Base-by-base conservation (phyloP, 1,140 invertebrate genomes). In the Condylostylus longicornis region DNA sequence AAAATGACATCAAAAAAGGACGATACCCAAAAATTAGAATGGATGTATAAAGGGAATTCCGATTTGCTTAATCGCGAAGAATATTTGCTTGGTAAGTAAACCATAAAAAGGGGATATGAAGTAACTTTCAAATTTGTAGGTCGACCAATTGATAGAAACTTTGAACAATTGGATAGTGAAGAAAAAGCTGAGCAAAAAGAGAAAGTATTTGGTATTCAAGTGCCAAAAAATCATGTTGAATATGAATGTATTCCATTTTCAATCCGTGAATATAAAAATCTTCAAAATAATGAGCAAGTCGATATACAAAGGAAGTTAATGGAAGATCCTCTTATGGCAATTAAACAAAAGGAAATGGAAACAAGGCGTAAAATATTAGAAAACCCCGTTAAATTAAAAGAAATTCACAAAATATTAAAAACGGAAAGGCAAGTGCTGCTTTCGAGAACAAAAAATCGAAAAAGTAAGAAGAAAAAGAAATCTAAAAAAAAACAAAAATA, bases 361-460 rank as follows among this genome's bases (percentile, higher is more conserved):
- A 77, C 77, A 1, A 65, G 78, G 27, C 72, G 72, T 34, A 76
- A 85, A 46, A 62, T 93, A 17, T 54, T 91, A 7, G 79, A 86
- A 46, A 94, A 93, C 72, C 87, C 88, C n/a, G 70, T 91, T 0
- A 86, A 85, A 60, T 64, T 90, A 43, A 85, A 86, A 48, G 76
- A 82, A 61, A 57, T 91, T 2, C 73, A 85, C 52, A 71, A 82
- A 50, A 64, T 87, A 49, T 71, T 90, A 46, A 65, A 73, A 54
- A 63, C 62, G 37, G 69, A 75, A 47, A n/a, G n/a, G n/a, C 60
- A 72, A 49, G 64, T 69, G 44, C 48, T 40, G 38, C 70, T 61
- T 47, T 56, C 45, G 46, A 62, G 47, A 61, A 69, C 53, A 60
- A 65, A 34, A 48, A 63, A 44, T 52, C 58, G 48, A 65, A 64